Base-by-base conservation (phyloP, 2,113 vertebrate genomes). In the Hylia prasina region DNA sequence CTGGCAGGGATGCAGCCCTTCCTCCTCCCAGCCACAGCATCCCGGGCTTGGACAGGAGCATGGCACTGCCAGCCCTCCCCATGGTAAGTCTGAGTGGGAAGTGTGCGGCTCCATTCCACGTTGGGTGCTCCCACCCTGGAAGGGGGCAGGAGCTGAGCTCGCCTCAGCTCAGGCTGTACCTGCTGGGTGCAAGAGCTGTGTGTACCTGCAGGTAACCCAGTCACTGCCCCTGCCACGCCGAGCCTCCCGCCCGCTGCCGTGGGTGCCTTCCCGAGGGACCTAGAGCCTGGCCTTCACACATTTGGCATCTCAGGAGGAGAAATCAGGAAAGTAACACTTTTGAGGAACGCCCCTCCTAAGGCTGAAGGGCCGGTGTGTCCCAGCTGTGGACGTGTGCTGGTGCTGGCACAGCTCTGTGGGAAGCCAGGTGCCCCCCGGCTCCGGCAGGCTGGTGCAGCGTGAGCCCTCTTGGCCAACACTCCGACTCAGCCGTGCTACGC, bases 11-110 rank as follows among this genome's bases (percentile, higher is more conserved):
- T 4, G 20, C 50, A 87, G 30, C 64, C 47, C n/a, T 87, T 44
- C 54, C n/a, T 68, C 16, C 51, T 58, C 27, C 4, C 3, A 33
- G 21, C 48, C 54, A 10, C 9, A 21, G 84, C 77, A 53, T 20
- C 39, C 39, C 0, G 0, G 39, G 58, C 64, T 68, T 0, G 0
- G 5, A 13, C 63, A 23, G 63, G 48, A 9, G 20, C 1, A 0
- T 5, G 51, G 45, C 82, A 31, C 13, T 3, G 3, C 77, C 64
- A 44, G 84, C 56, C 60, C 9, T 23, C 15, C 54, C 28, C 2
- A 11, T 63, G 45, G 6, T 13, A 3, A 7, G 35, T 19, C 35
- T 12, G 60, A n/a, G 64, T 20, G 68, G 85, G 37, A 45, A 31
- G 15, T 0, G 12, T 16, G 51, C 3, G 2, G 47, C 47, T 66